A percentile compares a stretch with the other conserved stretches of the same genome.
phyloP scores from a whole-genome alignment of 2,113 vertebrate genomes.

The Canis aureus region DNA sequence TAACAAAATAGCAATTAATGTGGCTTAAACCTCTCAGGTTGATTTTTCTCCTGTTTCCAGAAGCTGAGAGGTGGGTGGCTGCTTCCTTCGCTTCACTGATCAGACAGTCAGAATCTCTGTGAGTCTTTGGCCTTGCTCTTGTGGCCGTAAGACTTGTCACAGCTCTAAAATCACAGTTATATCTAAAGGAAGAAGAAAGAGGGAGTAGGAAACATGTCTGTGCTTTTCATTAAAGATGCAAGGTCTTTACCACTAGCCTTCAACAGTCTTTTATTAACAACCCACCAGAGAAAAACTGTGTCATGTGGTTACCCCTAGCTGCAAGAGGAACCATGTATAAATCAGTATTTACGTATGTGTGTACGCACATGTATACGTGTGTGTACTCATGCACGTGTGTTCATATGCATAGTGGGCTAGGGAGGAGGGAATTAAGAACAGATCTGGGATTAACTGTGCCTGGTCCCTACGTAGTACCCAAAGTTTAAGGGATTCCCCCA shows the following conservation, averaged over 20 bases:
- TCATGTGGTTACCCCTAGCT: neutral
- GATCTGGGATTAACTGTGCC: neutral
- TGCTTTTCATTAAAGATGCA: neutral
- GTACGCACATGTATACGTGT: too few species aligned
- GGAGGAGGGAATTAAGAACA: neutral
- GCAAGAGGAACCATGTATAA: neutral
- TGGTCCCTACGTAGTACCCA: neutral
- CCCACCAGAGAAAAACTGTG: neutral
- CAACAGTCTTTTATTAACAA: neutral
- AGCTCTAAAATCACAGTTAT: neutral
- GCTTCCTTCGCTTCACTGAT: neutral
- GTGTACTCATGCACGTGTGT: accelerated
- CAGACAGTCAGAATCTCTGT: neutral
- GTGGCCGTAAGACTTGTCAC: neutral
- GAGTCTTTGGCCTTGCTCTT: neutral
- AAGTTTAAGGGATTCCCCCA: neutral
- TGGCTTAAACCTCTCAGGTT: neutral
- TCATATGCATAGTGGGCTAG: accelerated
- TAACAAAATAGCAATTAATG: slow-evolving; percentile 1
- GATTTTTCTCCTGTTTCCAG: neutral
- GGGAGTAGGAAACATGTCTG: neutral
- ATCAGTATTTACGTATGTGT: neutral
- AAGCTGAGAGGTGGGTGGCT: neutral
- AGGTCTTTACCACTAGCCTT: neutral
- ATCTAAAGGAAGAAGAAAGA: neutral